Base-by-base conservation (phyloP, 35 echinoderm and acorn worm genomes). In the Ophioderma brevispina region DNA sequence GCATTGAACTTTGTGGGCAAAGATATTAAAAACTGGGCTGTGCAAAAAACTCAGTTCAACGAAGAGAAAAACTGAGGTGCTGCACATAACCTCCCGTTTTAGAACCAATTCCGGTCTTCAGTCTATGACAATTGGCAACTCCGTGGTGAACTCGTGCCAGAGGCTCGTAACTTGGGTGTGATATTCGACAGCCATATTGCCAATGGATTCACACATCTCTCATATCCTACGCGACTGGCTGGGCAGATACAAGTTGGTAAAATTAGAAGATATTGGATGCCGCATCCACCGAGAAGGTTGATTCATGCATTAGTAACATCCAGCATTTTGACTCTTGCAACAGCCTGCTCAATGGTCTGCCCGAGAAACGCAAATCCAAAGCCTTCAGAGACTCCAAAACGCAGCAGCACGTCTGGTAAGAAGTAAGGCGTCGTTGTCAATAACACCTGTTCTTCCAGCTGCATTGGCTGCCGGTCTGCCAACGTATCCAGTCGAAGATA, bases 241-340 rank as follows among this genome's bases (percentile, higher is more conserved):
- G 49, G 46, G 82, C 25, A 36, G 32, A 0, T 55, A 32, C 35
- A 70, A 83, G 31, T 32, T 85, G 82, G 82, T n/a, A 59, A 55
- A 13, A 85, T 63, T 13, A 35, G 82, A 59, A 85, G 36, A 1
- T 59, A 13, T 59, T 85, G 8, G 35, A 85, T 33, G 64, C 46
- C 56, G 11, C 82, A 35, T 0, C 52, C 1, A n/a, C 85, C 10
- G 76, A 87, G 85, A 76, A 78, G 43, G n/a, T n/a, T 87, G 75
- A 33, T 89, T 23, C 87, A 89, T 31, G 87, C 87, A 17, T 89
- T 81, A 32, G 64, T 90, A 21, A 90, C 88, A 10, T 90, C 79
- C 35, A 41, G 80, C 42, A 82, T 90, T n/a, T n/a, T 76, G 79
- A 90, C 38, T 75, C 49, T 52, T 90, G 87, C 63, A 90, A 90